phyloP scores from a whole-genome alignment of 2,113 vertebrate species.

The Atherinomorus stipes region DNA sequence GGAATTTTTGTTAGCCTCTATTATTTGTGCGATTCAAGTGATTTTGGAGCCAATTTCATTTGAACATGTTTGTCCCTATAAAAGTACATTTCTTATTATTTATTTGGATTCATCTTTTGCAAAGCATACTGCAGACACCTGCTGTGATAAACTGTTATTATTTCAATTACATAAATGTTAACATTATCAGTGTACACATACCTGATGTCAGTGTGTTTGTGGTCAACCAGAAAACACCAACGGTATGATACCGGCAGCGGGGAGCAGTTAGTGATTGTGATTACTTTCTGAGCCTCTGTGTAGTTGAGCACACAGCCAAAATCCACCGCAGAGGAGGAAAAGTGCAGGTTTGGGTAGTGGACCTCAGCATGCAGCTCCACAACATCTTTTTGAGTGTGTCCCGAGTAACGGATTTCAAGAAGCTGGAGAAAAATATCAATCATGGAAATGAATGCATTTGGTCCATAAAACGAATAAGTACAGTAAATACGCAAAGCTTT shows the following conservation, averaged over 20 bases:
- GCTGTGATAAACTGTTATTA: too few species aligned
- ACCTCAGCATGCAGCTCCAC: slow-evolving; percentile 82
- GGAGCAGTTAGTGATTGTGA: slow-evolving; percentile 88
- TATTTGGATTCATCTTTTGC: too few species aligned
- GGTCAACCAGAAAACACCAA: slow-evolving; percentile 83
- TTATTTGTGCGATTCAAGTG: too few species aligned
- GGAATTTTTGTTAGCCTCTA: too few species aligned
- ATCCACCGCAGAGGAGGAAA: slow-evolving; percentile 83
- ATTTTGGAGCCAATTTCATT: too few species aligned
- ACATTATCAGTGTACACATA: slow-evolving; percentile 56
- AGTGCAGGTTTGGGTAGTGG: slow-evolving; percentile 86
- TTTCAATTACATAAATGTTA: too few species aligned
- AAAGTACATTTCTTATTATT: too few species aligned
- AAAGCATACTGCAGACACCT: too few species aligned
- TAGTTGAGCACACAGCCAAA: slow-evolving; percentile 89
- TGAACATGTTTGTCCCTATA: too few species aligned
- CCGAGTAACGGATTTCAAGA: slow-evolving; percentile 82
- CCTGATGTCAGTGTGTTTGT: slow-evolving; percentile 70
- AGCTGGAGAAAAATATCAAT: slow-evolving; percentile 29
- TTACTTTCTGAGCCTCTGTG: slow-evolving; percentile 72
- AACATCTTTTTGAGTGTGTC: slow-evolving; percentile 83
- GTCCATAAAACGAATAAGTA: background rate
- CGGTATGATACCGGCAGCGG: slow-evolving; percentile 82
- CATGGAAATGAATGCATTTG: background rate
- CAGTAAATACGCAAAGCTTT: background rate